Conservation (phyloP, 2,797 vertebrate species). For the Sebastes miniatus region DNA sequence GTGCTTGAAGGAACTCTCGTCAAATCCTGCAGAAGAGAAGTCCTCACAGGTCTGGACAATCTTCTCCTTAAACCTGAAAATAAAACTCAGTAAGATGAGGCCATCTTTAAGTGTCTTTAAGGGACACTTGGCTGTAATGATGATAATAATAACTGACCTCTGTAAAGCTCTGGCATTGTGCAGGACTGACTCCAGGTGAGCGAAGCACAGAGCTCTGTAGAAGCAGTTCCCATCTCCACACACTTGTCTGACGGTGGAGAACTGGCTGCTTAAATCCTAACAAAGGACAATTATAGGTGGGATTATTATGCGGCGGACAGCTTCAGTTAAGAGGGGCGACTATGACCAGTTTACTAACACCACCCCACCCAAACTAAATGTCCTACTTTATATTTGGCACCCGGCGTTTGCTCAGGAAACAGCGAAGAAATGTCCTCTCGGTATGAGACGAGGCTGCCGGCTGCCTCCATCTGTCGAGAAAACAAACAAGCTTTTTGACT, state of each 20-base stretch:
- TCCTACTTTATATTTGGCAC: constrained; percentile 81
- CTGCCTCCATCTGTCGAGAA: constrained; percentile 68
- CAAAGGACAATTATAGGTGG: constrained; percentile 14
- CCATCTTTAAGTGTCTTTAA: background rate
- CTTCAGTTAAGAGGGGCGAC: background rate
- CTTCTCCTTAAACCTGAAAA: constrained; percentile 75
- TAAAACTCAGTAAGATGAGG: background rate
- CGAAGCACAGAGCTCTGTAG: constrained; percentile 87
- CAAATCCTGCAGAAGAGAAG: constrained; percentile 75
- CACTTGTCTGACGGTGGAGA: constrained; percentile 83
- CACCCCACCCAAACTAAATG: background rate
- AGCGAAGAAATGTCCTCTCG: constrained; percentile 81
- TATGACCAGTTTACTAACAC: background rate
- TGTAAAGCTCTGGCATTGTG: constrained; percentile 76
- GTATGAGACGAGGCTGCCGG: constrained; percentile 73
- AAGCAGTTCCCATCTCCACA: constrained; percentile 90
- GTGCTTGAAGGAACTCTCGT: constrained; percentile 71
- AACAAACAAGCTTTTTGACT: constrained; percentile 3
- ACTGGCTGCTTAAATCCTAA: constrained; percentile 84
- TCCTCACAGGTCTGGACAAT: constrained; percentile 70
- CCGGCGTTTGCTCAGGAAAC: constrained; percentile 72
- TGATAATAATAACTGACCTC: constrained; percentile 71
- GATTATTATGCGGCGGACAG: background rate
- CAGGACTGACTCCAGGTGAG: constrained; percentile 82
- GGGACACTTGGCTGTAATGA: background rate